Evolutionary conservation across 2,797 vertebrate genomes (phyloP).

Genomic region (Lagodon rhomboides): DNA sequence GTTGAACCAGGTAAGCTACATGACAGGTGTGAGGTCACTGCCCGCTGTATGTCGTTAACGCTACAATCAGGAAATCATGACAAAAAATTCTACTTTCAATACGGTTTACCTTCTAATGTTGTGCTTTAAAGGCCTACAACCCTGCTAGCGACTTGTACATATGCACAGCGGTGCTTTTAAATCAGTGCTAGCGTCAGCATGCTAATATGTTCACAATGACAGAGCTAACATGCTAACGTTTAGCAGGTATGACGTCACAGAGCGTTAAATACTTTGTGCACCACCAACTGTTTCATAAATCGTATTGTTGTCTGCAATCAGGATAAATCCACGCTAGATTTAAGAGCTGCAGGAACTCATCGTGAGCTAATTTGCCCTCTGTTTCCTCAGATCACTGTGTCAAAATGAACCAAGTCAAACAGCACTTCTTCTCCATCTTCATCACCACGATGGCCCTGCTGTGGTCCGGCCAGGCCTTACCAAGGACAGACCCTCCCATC

Average conservation of each 20-base stretch:
- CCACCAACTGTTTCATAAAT: not conserved
- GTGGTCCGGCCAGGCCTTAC: not conserved
- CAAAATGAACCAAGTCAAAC: slow-evolving; percentile 40
- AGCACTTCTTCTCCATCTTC: slow-evolving; percentile 7
- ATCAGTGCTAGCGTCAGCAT: not conserved
- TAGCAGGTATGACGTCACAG: not conserved
- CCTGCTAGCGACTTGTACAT: not conserved
- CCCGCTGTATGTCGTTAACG: not conserved
- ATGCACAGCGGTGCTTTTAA: too few relatives aligned
- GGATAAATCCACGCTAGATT: too few relatives aligned
- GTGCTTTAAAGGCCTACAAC: not conserved
- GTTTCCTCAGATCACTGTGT: not conserved
- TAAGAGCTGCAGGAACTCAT: not conserved
- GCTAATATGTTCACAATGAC: not conserved
- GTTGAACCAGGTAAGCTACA: slow-evolving; percentile 1
- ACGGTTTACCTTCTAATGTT: not conserved
- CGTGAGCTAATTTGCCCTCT: not conserved
- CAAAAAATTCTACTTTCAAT: not conserved
- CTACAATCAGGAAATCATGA: not conserved
- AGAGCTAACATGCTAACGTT: not conserved
- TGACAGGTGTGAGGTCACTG: not conserved
- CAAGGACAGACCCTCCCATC: slow-evolving; percentile 71
- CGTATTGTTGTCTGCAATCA: not conserved
- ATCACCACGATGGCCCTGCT: slow-evolving; percentile 10
- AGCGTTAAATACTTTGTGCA: too few relatives aligned